A percentile compares a stretch with the other conserved stretches of the same genome.
These are phyloP conservation scores for Arnoldichthys spilopterus DNA, from an alignment of 2,797 vertebrate genomes.

Conservation along the genomic window DNA sequence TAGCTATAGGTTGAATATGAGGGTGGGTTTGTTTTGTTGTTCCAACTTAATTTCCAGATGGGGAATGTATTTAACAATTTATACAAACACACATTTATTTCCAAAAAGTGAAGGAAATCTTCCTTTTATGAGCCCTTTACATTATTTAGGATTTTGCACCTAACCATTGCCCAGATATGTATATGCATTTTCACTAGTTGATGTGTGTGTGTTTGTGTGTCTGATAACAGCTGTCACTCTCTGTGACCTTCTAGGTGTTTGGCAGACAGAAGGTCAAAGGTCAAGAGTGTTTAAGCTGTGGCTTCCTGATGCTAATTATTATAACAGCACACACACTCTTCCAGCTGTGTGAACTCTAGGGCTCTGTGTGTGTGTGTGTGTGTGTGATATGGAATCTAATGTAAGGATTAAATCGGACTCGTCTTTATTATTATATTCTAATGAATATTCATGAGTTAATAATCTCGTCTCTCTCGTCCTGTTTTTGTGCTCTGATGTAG, in stretches of 20 bases:
- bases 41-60: too few species aligned
- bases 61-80: too few species aligned
- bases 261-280: conserved; percentile 4
- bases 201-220: neutral
- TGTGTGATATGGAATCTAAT: neutral
- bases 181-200: neutral
- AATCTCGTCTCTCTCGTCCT: neutral
- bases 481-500: too few species aligned
- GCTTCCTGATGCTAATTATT: conserved; percentile 8
- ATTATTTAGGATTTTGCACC: too few species aligned
- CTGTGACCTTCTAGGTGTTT: neutral
- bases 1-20: too few species aligned
- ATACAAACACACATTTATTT: too few species aligned
- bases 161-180: too few species aligned
- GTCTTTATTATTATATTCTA: neutral
- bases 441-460: neutral
- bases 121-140: too few species aligned
- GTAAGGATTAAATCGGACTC: neutral
- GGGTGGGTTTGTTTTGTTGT: too few species aligned
- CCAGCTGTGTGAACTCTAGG: conserved; percentile 1
- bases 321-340: neutral
- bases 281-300: neutral
- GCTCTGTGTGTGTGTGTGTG: neutral
- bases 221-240: neutral
- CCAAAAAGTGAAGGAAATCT: too few species aligned